Percentiles rank a stretch among this genome's conserved stretches.
These are phyloP conservation scores for Amphiura filiformis DNA, from an alignment of 35 echinoderm and acorn worm species.

Conservation along the genomic window DNA sequence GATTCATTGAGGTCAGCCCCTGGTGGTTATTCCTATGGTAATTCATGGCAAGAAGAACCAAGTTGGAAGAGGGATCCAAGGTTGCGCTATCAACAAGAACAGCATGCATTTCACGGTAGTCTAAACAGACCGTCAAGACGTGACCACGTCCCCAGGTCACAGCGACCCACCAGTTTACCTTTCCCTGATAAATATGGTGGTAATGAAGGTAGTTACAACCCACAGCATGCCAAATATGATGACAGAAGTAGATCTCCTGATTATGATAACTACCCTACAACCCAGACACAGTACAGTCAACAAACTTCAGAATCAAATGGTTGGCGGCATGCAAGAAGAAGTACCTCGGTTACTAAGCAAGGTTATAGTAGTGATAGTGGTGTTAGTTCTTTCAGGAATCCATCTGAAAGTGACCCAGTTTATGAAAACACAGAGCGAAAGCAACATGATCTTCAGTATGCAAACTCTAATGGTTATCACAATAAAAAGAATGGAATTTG, in stretches of 20 bases:
- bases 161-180: background rate
- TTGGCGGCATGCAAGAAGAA: background rate
- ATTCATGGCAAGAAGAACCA: background rate
- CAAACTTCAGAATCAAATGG: too few species aligned
- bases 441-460: background rate
- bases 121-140: background rate
- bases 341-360: background rate
- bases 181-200: too few species aligned
- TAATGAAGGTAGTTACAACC: background rate
- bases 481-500: background rate
- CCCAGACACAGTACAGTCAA: too few species aligned
- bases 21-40: background rate
- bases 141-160: background rate
- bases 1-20: background rate
- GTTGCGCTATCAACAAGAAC: background rate
- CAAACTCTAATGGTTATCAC: background rate
- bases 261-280: too few species aligned
- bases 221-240: background rate
- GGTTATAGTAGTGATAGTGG: slow-evolving; percentile 29
- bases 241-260: background rate
- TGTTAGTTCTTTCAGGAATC: background rate
- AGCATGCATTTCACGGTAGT: background rate
- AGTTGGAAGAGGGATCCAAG: slow-evolving; percentile 1
- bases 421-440: background rate
- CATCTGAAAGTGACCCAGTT: background rate